A percentile compares a stretch with the other conserved stretches of the same genome.
These are phyloP conservation scores for Drosophila prosaltans DNA, from an alignment of 1,140 invertebrate species.

Conservation along the genomic window DNA sequence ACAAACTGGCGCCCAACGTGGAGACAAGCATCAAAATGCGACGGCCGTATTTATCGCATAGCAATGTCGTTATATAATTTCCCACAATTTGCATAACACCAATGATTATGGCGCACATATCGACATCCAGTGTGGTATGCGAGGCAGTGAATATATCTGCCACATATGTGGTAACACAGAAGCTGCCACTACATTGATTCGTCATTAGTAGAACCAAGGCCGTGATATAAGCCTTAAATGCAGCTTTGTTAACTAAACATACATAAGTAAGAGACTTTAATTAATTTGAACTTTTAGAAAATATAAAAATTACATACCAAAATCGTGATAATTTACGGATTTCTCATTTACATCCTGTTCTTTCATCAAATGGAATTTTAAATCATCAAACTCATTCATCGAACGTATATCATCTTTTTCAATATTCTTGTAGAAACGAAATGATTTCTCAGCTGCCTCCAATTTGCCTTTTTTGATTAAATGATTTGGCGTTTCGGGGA, in stretches of 20 bases:
- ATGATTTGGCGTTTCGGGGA: slow-evolving; percentile 93
- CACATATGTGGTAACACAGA: slow-evolving; percentile 60
- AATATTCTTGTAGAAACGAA: slow-evolving; percentile 83
- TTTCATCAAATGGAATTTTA: slow-evolving; percentile 44
- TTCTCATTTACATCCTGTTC: slow-evolving; percentile 36
- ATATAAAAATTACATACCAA: slow-evolving; percentile 48
- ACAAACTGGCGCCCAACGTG: slow-evolving; percentile 38
- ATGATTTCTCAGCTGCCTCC: slow-evolving; percentile 86
- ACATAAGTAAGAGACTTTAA: not conserved
- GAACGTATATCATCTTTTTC: slow-evolving; percentile 34
- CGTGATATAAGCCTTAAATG: slow-evolving; percentile 45
- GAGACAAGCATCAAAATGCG: slow-evolving; percentile 58
- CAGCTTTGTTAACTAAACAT: slow-evolving; percentile 35
- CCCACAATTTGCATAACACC: slow-evolving; percentile 84
- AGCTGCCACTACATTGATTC: slow-evolving; percentile 60
- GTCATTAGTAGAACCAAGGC: slow-evolving; percentile 38
- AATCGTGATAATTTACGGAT: slow-evolving; percentile 56
- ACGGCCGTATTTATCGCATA: slow-evolving; percentile 63
- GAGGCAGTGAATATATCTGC: slow-evolving; percentile 86
- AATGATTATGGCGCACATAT: slow-evolving; percentile 84
- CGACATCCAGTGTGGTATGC: slow-evolving; percentile 84
- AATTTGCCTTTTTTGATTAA: slow-evolving; percentile 86
- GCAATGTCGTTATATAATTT: slow-evolving; percentile 51
- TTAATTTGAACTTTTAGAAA: too few relatives aligned
- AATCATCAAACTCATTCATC: slow-evolving; percentile 51